Percentiles rank a stretch among this genome's conserved stretches.
Conservation (phyloP, 2,113 vertebrate genomes). For the Erpornis zantholeuca region DNA sequence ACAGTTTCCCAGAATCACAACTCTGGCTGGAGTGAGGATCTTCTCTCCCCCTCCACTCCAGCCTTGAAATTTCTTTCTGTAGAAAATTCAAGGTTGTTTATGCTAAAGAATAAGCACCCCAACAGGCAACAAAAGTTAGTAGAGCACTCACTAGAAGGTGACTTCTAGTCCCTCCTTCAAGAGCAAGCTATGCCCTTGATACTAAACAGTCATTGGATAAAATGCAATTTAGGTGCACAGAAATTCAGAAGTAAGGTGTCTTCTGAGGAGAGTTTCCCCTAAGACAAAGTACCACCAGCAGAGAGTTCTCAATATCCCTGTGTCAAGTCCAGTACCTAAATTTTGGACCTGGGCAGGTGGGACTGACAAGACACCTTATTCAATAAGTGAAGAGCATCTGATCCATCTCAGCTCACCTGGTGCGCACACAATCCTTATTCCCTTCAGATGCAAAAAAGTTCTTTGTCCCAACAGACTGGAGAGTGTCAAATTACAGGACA, state of each 20-base stretch:
- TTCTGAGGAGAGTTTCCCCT: background rate
- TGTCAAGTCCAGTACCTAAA: background rate
- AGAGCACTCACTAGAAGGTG: background rate
- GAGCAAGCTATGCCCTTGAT: background rate
- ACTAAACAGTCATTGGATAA: background rate
- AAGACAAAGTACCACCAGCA: background rate
- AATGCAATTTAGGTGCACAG: background rate
- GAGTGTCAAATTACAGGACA: background rate
- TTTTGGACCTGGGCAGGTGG: background rate
- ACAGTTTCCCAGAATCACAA: background rate
- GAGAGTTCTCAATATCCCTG: background rate
- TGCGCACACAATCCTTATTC: background rate
- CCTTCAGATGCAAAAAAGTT: background rate
- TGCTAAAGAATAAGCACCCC: background rate
- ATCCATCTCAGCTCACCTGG: background rate
- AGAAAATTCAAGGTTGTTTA: background rate
- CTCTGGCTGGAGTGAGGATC: background rate
- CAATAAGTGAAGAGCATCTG: background rate
- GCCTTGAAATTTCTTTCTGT: background rate
- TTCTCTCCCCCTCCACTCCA: background rate
- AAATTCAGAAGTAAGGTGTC: background rate
- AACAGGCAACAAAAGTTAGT: background rate
- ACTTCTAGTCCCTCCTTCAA: background rate
- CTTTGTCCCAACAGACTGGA: background rate
- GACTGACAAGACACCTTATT: background rate